phyloP scores from a whole-genome alignment of 2,113 vertebrate genomes.

The Macrotus californicus region DNA sequence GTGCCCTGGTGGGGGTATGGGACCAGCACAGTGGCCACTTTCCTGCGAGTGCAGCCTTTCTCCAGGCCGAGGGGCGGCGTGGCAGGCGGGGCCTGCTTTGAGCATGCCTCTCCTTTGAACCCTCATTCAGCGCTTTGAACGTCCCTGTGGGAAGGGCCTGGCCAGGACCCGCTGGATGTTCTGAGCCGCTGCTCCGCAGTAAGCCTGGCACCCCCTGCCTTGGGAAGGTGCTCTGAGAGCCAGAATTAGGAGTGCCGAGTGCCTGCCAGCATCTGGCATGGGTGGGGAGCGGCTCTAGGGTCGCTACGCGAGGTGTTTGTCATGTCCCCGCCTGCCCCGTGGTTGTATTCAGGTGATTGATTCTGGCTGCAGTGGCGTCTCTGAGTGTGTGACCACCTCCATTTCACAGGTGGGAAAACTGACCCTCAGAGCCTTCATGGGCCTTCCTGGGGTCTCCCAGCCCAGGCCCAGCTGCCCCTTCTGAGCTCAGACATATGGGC shows the following conservation, averaged over 20 bases:
- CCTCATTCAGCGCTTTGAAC: not conserved
- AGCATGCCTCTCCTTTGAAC: not conserved
- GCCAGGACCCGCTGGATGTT: not conserved
- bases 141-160: not conserved
- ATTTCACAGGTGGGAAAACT: not conserved
- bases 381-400: rapidly evolving
- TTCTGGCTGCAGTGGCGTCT: not conserved
- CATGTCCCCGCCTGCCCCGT: not conserved
- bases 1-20: not conserved
- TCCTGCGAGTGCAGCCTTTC: not conserved
- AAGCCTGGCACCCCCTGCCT: not conserved
- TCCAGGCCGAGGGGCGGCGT: not conserved
- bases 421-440: not conserved
- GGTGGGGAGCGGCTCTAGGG: not conserved
- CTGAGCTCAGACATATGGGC: not conserved
- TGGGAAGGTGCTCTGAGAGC: not conserved
- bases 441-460: not conserved
- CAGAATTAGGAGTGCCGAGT: not conserved
- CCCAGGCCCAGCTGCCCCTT: not conserved
- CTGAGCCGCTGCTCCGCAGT: not conserved
- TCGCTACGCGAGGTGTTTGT: rapidly evolving
- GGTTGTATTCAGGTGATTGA: not conserved
- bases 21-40: not conserved
- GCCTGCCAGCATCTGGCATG: rapidly evolving
- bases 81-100: rapidly evolving